Percentiles rank a stretch among this genome's conserved stretches.
These are phyloP conservation scores for Ophion ventricosus DNA, from an alignment of 2,888 invertebrate species.

Conservation along the genomic window DNA sequence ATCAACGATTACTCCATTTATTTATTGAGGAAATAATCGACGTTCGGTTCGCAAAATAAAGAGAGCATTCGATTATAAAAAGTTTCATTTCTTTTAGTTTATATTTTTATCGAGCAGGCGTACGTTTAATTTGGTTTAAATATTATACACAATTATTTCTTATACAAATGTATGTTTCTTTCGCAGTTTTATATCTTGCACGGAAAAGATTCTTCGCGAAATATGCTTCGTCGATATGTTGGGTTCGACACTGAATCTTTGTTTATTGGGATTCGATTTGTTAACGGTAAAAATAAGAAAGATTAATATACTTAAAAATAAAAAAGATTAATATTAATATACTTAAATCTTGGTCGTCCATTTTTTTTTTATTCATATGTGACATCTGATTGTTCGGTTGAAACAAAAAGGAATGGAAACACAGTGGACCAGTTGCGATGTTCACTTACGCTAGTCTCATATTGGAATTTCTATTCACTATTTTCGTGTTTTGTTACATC, in stretches of 20 bases:
- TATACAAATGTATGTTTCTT: neutral
- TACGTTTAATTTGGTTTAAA: too few relatives aligned
- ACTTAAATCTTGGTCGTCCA: too few relatives aligned
- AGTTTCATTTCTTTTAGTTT: too few relatives aligned
- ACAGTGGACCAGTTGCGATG: conserved; percentile 49
- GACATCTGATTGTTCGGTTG: neutral
- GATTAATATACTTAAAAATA: neutral
- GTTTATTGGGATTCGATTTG: conserved; percentile 64
- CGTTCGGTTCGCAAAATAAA: too few relatives aligned
- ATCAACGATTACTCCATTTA: too few relatives aligned
- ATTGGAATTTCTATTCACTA: conserved; percentile 50
- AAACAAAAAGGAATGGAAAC: conserved; percentile 54
- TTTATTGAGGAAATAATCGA: too few relatives aligned
- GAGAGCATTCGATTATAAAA: too few relatives aligned
- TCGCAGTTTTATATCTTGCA: conserved; percentile 50
- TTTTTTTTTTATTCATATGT: neutral
- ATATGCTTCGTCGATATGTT: conserved; percentile 67
- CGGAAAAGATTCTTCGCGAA: conserved; percentile 54
- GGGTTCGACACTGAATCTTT: conserved; percentile 66
- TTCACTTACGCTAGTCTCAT: conserved; percentile 56
- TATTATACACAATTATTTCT: neutral
- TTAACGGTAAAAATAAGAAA: conserved; percentile 5
- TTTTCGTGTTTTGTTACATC: conserved; percentile 54
- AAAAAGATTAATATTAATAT: neutral
- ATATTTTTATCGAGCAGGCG: too few relatives aligned